These are phyloP conservation scores for Toxonevra muliebris DNA, from an alignment of 2,888 invertebrate genomes.

Conservation along the genomic window DNA sequence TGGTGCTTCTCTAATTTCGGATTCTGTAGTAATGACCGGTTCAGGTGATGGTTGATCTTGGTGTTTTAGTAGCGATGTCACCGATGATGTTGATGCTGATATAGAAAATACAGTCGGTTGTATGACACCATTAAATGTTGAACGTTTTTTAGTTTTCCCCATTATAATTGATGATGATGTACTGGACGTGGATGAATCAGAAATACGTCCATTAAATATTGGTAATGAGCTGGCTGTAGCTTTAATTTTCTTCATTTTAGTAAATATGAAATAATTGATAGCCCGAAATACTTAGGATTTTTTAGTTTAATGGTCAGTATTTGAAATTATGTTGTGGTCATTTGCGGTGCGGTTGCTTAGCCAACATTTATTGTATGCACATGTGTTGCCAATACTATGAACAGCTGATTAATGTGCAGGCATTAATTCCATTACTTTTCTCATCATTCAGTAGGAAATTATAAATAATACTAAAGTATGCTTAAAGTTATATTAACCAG, in stretches of 20 bases:
- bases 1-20: conserved; percentile 23
- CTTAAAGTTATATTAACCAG: no score
- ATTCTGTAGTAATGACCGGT: conserved; percentile 27
- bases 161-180: conserved; percentile 47
- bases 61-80: conserved; percentile 40
- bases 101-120: conserved; percentile 55
- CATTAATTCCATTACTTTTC: no score
- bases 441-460: no score
- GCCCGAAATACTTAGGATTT: not conserved
- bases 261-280: not conserved
- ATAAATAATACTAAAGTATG: no score
- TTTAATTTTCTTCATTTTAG: conserved; percentile 57
- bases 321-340: conserved; percentile 41
- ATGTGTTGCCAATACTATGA: not conserved
- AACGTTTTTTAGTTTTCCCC: conserved; percentile 39
- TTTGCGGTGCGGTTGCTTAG: conserved; percentile 25
- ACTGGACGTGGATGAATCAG: conserved; percentile 56
- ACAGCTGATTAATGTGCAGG: no score
- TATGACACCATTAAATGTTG: conserved; percentile 40
- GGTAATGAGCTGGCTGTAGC: conserved; percentile 60
- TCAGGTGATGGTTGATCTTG: conserved; percentile 17
- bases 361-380: not conserved
- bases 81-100: conserved; percentile 43
- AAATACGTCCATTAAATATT: conserved; percentile 59
- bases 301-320: conserved; percentile 7